Base-by-base conservation (phyloP, 2,888 invertebrate genomes). In the Lissonota sp. region DNA sequence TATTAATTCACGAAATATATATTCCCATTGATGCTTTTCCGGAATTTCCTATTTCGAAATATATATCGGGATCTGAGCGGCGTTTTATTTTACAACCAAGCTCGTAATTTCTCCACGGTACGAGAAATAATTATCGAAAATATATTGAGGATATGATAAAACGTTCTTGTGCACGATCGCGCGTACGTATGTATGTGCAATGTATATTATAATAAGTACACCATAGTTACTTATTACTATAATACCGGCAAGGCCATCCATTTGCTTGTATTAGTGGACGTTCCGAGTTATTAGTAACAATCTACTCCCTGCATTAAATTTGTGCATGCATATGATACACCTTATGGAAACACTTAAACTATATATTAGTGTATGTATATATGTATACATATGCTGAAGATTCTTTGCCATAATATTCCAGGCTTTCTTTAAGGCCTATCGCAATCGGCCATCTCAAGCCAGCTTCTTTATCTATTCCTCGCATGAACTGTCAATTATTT, bases 401-500 rank as follows among this genome's bases (percentile, higher is more conserved):
- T 73, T 63, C 55, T 44, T 44, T 63, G 57, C 73, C 69, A 53
- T 67, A 77, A 80, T 77, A 77, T 63, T 69, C 64, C 6, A 44
- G 73, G 51, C 55, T 77, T 69, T 80, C 72, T 73, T 77, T 55
- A 73, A 77, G 64, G 69, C 57, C 72, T 83, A 84, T 83, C 80
- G 76, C 37, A 57, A 42, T 80, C 60, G 73, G 84, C 82, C 85
- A 88, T 89, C 89, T 86, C 79, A 51, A 26, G 66, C 84, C 83
- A 71, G 83, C 82, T 85, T 86, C 88, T 86, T 84, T 84, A 83
- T 70, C 75, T 77, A 39, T 62, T 67, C 73, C 74, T 70, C 58
- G 79, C 85, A 84, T 84, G 79, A 84, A 83, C 89, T 90, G 90
- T 90, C 90, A 90, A 90, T 90, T 90, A 90, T 87, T 88, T 88